Conservation (phyloP, 2,113 vertebrate genomes). For the Hepsetus odoe region DNA sequence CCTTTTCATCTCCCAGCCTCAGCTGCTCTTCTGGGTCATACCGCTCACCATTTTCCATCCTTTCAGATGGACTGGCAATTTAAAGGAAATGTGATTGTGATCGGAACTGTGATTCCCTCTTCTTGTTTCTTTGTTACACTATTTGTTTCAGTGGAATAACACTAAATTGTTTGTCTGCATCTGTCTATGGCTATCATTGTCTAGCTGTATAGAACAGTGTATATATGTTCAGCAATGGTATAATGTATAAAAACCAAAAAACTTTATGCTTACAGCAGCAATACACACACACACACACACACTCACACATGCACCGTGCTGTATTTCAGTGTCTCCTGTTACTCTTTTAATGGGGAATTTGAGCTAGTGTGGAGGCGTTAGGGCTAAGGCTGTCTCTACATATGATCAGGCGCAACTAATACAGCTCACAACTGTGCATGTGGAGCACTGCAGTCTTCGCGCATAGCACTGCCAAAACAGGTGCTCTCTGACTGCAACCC, state of each 20-base stretch:
- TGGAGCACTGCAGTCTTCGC: constrained; percentile 67
- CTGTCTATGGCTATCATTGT: not conserved
- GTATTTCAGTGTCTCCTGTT: constrained; percentile 53
- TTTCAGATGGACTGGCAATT: constrained; percentile 25
- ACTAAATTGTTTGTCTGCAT: too few relatives aligned
- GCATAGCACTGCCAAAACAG: constrained; percentile 66
- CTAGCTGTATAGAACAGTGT: not conserved
- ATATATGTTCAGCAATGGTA: constrained; percentile 7
- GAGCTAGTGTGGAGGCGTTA: constrained; percentile 72
- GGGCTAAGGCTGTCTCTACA: constrained; percentile 77
- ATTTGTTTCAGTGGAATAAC: too few relatives aligned
- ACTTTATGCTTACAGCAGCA: constrained; percentile 17
- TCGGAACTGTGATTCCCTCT: constrained; percentile 30
- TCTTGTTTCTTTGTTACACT: too few relatives aligned
- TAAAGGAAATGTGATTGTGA: too few relatives aligned
- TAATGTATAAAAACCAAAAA: not conserved
- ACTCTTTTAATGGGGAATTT: constrained; percentile 76
- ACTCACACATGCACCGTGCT: constrained; percentile 12
- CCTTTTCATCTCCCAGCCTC: constrained; percentile 16
- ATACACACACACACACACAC: constrained; percentile 1
- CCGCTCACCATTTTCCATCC: constrained; percentile 1
- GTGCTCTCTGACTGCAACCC: constrained; percentile 62
- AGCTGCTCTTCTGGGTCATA: constrained; percentile 20
- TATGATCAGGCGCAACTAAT: constrained; percentile 76
- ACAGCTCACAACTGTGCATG: constrained; percentile 75